Percentiles rank a stretch among this genome's conserved stretches.
Evolutionary conservation across 1,140 invertebrate species (phyloP).

Genomic region (Philotrypesis tridentata): DNA sequence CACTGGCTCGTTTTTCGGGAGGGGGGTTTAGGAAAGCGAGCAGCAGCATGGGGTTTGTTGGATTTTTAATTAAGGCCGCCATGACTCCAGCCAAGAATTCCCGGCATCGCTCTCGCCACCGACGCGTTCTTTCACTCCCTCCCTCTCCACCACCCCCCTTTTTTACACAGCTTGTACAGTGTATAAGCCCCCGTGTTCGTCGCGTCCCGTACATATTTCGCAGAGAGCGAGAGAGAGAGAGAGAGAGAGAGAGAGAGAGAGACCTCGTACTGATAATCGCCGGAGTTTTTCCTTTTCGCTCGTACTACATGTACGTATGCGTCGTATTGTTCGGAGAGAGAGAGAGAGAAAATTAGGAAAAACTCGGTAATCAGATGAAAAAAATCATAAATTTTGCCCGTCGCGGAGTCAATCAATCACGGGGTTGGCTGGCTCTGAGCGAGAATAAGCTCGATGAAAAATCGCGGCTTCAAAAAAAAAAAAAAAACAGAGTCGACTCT

Average conservation of each 20-base stretch:
- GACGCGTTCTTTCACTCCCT: constrained; percentile 15
- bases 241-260: too few relatives aligned
- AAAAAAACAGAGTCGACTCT: not conserved
- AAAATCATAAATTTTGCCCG: not conserved
- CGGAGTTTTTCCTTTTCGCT: too few relatives aligned
- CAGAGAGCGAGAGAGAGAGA: too few relatives aligned
- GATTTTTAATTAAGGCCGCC: constrained; percentile 75
- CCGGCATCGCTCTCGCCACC: constrained; percentile 57
- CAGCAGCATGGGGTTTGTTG: constrained; percentile 66
- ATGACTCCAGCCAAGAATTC: constrained; percentile 73
- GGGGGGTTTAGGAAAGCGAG: constrained; percentile 48
- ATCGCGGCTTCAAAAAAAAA: not conserved
- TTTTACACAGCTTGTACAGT: not conserved
- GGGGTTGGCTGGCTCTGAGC: too few relatives aligned
- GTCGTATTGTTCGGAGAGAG: too few relatives aligned
- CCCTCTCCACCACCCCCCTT: too few relatives aligned
- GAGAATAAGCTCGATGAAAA: not conserved
- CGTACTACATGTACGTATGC: too few relatives aligned
- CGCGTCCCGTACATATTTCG: too few relatives aligned
- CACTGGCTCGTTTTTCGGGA: constrained; percentile 50
- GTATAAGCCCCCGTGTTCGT: not conserved
- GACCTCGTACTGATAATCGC: too few relatives aligned
- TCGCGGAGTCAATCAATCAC: not conserved
- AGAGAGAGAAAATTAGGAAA: too few relatives aligned
- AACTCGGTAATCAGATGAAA: too few relatives aligned